A percentile compares a stretch with the other conserved stretches of the same genome.
Conservation (phyloP, 2,113 vertebrate genomes). For the Dunckerocampus dactyliophorus region DNA sequence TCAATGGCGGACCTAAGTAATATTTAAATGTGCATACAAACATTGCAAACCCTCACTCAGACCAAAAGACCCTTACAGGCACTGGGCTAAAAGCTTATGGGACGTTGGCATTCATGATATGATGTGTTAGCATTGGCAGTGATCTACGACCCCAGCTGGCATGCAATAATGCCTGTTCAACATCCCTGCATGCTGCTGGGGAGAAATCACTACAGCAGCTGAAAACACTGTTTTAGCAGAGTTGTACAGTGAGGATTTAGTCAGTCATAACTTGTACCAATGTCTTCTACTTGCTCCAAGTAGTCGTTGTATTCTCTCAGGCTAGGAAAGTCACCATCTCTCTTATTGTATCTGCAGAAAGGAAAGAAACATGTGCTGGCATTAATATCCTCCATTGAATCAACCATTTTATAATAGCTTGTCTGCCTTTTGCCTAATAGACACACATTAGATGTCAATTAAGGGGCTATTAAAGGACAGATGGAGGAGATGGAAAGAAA, state of each 20-base stretch:
- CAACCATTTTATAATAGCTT: constrained; percentile 58
- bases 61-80: neutral
- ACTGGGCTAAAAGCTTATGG: constrained; percentile 8
- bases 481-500: constrained; percentile 49
- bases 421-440: constrained; percentile 56
- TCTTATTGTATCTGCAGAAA: constrained; percentile 92
- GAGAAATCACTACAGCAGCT: constrained; percentile 25
- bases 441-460: constrained; percentile 66
- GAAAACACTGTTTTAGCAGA: constrained; percentile 6
- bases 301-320: constrained; percentile 93
- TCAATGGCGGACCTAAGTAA: neutral
- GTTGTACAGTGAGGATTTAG: constrained; percentile 7
- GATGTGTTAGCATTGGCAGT: constrained; percentile 20
- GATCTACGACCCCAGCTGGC: constrained; percentile 18
- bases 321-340: constrained; percentile 88
- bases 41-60: neutral
- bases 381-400: constrained; percentile 61
- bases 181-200: constrained; percentile 13
- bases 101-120: constrained; percentile 23
- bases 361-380: constrained; percentile 41
- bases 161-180: constrained; percentile 25
- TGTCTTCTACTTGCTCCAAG: constrained; percentile 92
- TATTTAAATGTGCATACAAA: constrained; percentile 4
- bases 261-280: constrained; percentile 75
- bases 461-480: constrained; percentile 63